phyloP scores from a whole-genome alignment of 2,113 vertebrate genomes.

The Phoxinus phoxinus region DNA sequence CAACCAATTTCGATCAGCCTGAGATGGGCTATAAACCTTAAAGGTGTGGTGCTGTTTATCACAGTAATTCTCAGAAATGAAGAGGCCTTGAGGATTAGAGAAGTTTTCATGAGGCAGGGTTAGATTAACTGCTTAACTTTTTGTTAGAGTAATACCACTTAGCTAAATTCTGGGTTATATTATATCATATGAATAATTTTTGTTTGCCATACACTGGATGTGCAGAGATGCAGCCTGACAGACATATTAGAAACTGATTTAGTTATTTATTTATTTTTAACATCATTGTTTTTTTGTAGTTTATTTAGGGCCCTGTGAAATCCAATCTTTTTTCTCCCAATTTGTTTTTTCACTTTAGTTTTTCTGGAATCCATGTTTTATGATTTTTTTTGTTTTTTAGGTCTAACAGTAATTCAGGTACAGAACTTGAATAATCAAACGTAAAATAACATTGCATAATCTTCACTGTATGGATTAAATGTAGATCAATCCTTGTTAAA shows the following conservation, averaged over 20 bases:
- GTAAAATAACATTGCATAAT: too few species aligned
- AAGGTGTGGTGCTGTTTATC: conserved; percentile 6
- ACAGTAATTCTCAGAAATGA: conserved; percentile 15
- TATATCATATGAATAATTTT: background rate
- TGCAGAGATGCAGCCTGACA: background rate
- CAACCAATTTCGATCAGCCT: conserved; percentile 13
- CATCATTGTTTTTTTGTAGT: too few species aligned
- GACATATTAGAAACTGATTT: background rate
- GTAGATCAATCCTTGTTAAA: too few species aligned
- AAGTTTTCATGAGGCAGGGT: background rate
- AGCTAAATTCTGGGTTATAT: background rate
- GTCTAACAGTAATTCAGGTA: too few species aligned
- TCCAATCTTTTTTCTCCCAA: too few species aligned
- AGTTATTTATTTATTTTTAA: too few species aligned
- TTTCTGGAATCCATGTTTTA: too few species aligned
- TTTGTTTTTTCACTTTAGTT: too few species aligned
- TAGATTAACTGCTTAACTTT: background rate
- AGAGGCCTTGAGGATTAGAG: background rate
- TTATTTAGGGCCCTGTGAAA: too few species aligned
- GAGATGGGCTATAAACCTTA: conserved; percentile 20
- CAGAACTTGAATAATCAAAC: too few species aligned
- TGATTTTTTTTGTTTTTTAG: too few species aligned
- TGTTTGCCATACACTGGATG: background rate
- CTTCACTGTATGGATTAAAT: too few species aligned
- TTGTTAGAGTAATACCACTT: background rate